Percentiles rank a stretch among this genome's conserved stretches.
Evolutionary conservation across 2,888 invertebrate species (phyloP).

Genomic region (Pachycephus smyrnensis): DNA sequence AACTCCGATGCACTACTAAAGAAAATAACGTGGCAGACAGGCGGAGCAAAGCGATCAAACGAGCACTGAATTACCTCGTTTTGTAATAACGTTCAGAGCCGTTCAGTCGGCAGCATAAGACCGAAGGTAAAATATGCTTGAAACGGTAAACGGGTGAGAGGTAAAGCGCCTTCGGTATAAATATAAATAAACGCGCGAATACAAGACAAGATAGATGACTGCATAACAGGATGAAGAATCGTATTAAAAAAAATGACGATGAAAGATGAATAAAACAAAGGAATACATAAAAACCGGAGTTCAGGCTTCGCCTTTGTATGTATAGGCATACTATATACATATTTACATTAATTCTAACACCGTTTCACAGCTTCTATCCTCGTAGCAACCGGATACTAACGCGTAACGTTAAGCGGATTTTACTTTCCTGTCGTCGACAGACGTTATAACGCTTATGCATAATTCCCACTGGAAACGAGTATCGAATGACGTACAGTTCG

Average conservation of each 20-base stretch:
- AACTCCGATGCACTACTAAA: background rate
- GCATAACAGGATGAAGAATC: background rate
- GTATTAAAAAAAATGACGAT: background rate
- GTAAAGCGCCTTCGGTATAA: background rate
- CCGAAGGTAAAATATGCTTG: background rate
- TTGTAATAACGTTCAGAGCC: background rate
- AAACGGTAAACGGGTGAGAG: background rate
- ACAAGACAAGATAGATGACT: background rate
- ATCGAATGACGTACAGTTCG: background rate
- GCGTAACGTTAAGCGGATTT: background rate
- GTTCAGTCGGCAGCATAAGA: background rate
- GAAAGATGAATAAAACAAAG: background rate
- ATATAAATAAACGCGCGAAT: background rate
- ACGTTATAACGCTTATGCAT: background rate
- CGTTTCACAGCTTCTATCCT: background rate
- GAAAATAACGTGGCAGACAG: background rate
- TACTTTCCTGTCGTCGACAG: background rate
- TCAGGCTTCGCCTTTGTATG: background rate
- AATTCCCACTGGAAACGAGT: background rate
- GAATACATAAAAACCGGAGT: background rate
- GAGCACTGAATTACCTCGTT: background rate
- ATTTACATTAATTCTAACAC: background rate
- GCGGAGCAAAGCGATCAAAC: background rate
- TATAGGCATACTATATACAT: background rate
- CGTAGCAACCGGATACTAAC: background rate